Conservation (phyloP, 1,140 invertebrate species). For the Bombus waltoni region DNA sequence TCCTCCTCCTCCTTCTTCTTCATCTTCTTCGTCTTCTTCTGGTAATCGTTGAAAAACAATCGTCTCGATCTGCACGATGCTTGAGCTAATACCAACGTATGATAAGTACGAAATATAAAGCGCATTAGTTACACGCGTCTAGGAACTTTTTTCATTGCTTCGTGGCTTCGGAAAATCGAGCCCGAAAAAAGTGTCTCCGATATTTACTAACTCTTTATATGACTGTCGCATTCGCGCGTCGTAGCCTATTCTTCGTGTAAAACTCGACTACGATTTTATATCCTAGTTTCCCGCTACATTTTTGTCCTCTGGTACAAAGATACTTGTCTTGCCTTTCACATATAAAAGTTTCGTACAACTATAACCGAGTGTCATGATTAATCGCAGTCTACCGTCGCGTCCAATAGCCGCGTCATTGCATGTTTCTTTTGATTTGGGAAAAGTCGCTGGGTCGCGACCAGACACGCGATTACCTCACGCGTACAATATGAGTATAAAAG, state of each 20-base stretch:
- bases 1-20: too few species aligned
- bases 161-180: not conserved
- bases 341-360: conserved; percentile 64
- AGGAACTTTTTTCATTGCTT: conserved; percentile 26
- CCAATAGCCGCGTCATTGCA: not conserved
- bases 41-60: not conserved
- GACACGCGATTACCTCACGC: conserved; percentile 1
- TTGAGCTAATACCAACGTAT: not conserved
- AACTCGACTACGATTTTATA: conserved; percentile 25
- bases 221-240: conserved; percentile 3
- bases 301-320: conserved; percentile 42
- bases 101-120: not conserved
- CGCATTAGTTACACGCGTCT: not conserved
- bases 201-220: not conserved
- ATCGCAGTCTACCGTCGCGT: conserved; percentile 55
- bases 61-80: conserved; percentile 14
- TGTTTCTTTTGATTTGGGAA: conserved; percentile 15
- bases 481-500: conserved; percentile 19
- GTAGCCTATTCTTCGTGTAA: not conserved
- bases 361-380: conserved; percentile 60
- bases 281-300: conserved; percentile 2
- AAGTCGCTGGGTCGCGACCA: not conserved
- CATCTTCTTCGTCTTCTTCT: too few species aligned
- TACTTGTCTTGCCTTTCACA: conserved; percentile 41
- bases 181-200: conserved; percentile 9